phyloP scores from a whole-genome alignment of 2,113 vertebrate species.

The Seriola rivoliana region DNA sequence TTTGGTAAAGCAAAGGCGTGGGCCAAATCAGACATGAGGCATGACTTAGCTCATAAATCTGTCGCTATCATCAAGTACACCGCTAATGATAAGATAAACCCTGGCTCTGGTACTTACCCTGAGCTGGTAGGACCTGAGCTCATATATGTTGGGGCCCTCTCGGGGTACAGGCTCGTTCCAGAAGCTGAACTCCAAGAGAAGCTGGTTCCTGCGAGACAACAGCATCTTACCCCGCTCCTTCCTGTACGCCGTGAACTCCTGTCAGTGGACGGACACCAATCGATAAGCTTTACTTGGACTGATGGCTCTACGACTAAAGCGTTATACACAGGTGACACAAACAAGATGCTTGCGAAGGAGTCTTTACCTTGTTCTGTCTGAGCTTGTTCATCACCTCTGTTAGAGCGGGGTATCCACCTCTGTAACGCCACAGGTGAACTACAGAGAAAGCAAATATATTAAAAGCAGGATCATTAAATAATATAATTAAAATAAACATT shows the following conservation, averaged over 20 bases:
- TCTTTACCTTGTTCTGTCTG: constrained; percentile 90
- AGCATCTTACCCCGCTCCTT: constrained; percentile 94
- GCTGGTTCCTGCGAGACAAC: constrained; percentile 93
- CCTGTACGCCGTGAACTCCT: constrained; percentile 93
- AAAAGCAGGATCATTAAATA: not conserved
- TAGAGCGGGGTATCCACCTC: constrained; percentile 96
- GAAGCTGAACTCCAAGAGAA: constrained; percentile 96
- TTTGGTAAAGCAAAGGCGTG: not conserved
- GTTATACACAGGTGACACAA: not conserved
- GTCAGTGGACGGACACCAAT: constrained; percentile 26
- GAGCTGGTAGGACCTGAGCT: constrained; percentile 95
- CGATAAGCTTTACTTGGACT: not conserved
- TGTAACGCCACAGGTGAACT: constrained; percentile 95
- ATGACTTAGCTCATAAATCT: not conserved
- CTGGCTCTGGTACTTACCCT: constrained; percentile 83
- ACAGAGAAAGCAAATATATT: not conserved
- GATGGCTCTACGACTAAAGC: not conserved
- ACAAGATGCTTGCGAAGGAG: not conserved
- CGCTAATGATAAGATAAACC: not conserved
- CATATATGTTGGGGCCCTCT: constrained; percentile 94
- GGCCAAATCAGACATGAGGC: not conserved
- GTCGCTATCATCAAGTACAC: not conserved
- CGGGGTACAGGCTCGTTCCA: constrained; percentile 95
- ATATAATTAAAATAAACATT: not conserved
- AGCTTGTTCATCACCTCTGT: constrained; percentile 98